Base-by-base conservation (phyloP, 2,797 vertebrate genomes). In the Potorous gilbertii region DNA sequence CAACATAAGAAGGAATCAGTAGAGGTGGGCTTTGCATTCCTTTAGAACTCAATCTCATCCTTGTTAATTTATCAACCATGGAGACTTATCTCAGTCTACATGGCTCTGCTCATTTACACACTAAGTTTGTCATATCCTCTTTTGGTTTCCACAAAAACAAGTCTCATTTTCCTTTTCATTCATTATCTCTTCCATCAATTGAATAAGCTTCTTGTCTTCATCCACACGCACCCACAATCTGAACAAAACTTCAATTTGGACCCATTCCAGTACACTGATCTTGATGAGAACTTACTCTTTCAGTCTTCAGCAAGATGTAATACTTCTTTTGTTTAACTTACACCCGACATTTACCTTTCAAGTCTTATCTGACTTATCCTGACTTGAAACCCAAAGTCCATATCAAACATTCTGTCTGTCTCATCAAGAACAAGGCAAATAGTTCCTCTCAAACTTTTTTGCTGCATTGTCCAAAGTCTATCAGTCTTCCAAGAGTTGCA, bases 221-320 rank as follows among this genome's bases (percentile, higher is more conserved):
- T 99, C 99, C 0, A 99, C 99, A 97, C 99, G 99, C 99, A 94
- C 99, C 99, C 12, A 99, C 99, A 0, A 99, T 99, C 98, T 99
- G 99, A 97, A 99, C 98, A 96, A 99, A 99, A 98, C 99, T 99
- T 98, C 99, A 99, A 96, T 99, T 99, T 87, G 99, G 99, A 29
- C 99, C 99, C 90, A 99, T 96, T 99, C 99, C 92, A 99, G 98
- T 0, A 99, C 98, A 0, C 99, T 99, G 0, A 99, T 98, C 13
- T 99, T 99, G 96, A 99, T 99, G 98, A 99, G 99, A 87, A 99
- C 99, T 2, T 99, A 99, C 16, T 99, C 99, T 97, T 99, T 99
- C 87, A 99, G 97, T 99, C 99, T 92, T 99, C 99, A 27, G 99
- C 99, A 97, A 99, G 97, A 97, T 99, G 99, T 54, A 99, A 99